Evolutionary conservation across 2,888 invertebrate genomes (phyloP), one percentile per base, ranked within the genome.

Genomic region (Cephus rjabovi): DNA sequence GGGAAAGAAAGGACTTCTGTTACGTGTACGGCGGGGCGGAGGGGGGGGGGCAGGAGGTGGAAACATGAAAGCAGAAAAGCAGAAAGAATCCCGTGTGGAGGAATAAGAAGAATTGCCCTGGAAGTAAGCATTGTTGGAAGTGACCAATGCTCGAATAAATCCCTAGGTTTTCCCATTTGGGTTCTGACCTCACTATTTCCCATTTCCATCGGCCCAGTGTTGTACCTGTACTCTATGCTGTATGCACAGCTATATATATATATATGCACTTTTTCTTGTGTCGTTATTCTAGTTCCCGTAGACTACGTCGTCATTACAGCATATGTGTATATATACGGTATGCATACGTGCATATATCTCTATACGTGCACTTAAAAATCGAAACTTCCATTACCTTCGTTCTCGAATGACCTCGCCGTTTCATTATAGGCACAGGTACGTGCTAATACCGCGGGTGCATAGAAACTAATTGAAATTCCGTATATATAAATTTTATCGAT

Each of bases 81-180:
- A 56, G 23, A 56, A 56, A 56, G 56, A 56, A 56, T 56, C 56
- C 56, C 56, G 56, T 56, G 56, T 23, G 23, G 56, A 56, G 56
- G 56, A 56, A 56, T 56, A 71, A 71, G 71, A 71, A 34, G 31
- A 71, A 71, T 71, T 71, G 33, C 71, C 71, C 12, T 31, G 71
- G 71, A 71, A 71, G 33, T 23, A 31, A 34, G 71, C 71, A 71
- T 71, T 71, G 71, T 71, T 71, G 71, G 71, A 71, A 71, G 71
- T 34, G 33, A 71, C 71, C 71, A 34, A 71, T 33, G 71, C 71
- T 71, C 71, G 15, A 71, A 71, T 71, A 71, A 71, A 71, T 71
- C 71, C 34, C 34, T 31, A 31, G 71, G 71, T 71, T 71, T 71
- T 71, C 71, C 56, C 56, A 56, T 56, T 56, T 23, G 23, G 56